Evolutionary conservation across 2,888 invertebrate species (phyloP).

Genomic region (Ryuthela nishihirai): DNA sequence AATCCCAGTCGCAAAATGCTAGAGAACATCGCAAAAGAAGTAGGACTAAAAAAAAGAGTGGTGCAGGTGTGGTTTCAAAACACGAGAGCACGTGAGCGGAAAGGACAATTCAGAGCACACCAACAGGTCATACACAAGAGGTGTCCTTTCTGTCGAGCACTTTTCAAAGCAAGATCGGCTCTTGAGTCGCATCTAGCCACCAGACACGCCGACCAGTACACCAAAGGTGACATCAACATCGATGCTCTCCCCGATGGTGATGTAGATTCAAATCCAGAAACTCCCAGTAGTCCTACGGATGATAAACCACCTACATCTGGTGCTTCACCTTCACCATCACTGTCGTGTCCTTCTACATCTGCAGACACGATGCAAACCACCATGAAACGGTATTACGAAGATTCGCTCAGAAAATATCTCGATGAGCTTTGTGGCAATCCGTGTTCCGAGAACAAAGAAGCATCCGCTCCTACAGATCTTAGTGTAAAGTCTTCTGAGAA

Average conservation of each 20-base stretch:
- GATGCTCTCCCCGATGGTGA: slow-evolving; percentile 81
- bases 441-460: slow-evolving; percentile 37
- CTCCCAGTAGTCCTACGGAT: slow-evolving; percentile 13
- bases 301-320: slow-evolving; percentile 6
- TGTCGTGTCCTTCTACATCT: slow-evolving; percentile 5
- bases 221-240: slow-evolving; percentile 85
- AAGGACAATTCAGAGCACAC: slow-evolving; percentile 90
- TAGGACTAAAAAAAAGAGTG: slow-evolving; percentile 92
- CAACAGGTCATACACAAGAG: slow-evolving; percentile 94
- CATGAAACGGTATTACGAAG: slow-evolving; percentile 85
- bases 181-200: slow-evolving; percentile 90
- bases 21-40: slow-evolving; percentile 93
- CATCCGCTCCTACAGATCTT: slow-evolving; percentile 49
- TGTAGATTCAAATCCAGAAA: slow-evolving; percentile 30
- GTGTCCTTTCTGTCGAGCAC: slow-evolving; percentile 90
- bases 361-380: slow-evolving; percentile 71
- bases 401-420: slow-evolving; percentile 83
- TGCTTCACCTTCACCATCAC: slow-evolving; percentile 6
- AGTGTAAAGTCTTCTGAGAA: slow-evolving; percentile 49
- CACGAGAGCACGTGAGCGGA: slow-evolving; percentile 74
- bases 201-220: slow-evolving; percentile 88
- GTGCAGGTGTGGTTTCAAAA: slow-evolving; percentile 99
- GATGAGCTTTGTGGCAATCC: slow-evolving; percentile 57
- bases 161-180: slow-evolving; percentile 92
- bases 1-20: slow-evolving; percentile 97